Evolutionary conservation across 2,113 vertebrate species (phyloP).

Genomic region (Gorilla gorilla): DNA sequence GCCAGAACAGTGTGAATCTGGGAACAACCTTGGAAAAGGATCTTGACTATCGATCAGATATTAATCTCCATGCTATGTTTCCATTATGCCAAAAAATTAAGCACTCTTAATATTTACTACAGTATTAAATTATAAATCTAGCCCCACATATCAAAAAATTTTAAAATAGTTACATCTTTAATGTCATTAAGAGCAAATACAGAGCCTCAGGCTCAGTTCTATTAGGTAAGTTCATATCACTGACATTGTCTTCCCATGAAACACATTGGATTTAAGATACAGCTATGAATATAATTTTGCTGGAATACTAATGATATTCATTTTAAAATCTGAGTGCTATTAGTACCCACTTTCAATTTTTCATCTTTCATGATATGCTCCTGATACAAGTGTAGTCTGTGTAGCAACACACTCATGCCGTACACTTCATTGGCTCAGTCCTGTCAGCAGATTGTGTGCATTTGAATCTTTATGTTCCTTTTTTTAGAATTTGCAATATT

Average conservation of each 20-base stretch:
- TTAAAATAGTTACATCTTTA: not conserved
- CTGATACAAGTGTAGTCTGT: not conserved
- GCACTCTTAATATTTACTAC: not conserved
- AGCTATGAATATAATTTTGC: not conserved
- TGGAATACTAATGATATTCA: not conserved
- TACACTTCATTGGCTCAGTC: not conserved
- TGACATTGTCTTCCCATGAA: not conserved
- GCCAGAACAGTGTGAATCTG: not conserved
- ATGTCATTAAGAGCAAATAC: not conserved
- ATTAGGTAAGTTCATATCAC: not conserved
- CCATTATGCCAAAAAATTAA: not conserved
- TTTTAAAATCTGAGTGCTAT: not conserved
- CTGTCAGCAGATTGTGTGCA: too few species aligned
- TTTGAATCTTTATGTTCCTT: not conserved
- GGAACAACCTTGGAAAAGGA: not conserved
- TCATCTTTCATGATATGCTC: not conserved
- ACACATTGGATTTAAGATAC: not conserved
- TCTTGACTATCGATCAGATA: not conserved
- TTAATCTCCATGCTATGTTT: not conserved
- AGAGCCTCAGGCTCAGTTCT: not conserved
- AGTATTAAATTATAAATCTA: constrained; percentile 1
- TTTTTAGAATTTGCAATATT: not conserved
- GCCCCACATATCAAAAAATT: not conserved
- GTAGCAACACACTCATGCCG: not conserved
- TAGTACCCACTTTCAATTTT: not conserved